Conservation (phyloP, 2,113 vertebrate genomes). For the Bubo scandiacus region DNA sequence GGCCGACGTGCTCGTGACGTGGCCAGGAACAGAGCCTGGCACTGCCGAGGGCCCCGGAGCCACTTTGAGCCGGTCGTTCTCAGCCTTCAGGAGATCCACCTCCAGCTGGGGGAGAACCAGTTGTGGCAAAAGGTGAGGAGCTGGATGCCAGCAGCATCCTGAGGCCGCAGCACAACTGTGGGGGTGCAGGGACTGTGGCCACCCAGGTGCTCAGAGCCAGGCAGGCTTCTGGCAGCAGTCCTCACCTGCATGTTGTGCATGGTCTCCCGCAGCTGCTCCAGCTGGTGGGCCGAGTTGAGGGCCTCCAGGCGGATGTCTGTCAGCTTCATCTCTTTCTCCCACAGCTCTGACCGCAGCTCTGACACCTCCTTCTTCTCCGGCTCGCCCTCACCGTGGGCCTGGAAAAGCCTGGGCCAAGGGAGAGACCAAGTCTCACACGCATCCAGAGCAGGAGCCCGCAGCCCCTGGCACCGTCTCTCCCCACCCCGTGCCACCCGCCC, state of each 20-base stretch:
- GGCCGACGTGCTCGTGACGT: constrained; percentile 75
- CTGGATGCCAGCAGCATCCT: accelerated
- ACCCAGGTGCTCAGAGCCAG: not conserved
- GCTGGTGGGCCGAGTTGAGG: constrained; percentile 92
- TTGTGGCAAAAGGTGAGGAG: not conserved
- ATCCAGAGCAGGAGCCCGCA: not conserved
- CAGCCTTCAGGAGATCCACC: constrained; percentile 91
- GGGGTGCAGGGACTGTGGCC: not conserved
- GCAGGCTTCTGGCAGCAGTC: accelerated
- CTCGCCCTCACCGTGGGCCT: constrained; percentile 81
- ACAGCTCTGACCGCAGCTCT: constrained; percentile 90
- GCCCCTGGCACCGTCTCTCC: accelerated
- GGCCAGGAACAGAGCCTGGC: constrained; percentile 75
- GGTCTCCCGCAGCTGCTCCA: constrained; percentile 91
- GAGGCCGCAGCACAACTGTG: accelerated
- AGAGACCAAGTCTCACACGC: not conserved
- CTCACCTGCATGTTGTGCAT: constrained; percentile 98
- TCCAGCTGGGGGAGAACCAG: constrained; percentile 77
- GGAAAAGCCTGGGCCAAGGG: constrained; percentile 78
- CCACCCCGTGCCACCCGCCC: accelerated
- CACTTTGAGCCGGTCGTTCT: constrained; percentile 94
- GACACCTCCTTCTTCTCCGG: constrained; percentile 87
- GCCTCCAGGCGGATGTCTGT: constrained; percentile 95
- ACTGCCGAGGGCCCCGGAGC: constrained; percentile 73
- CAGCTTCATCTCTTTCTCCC: constrained; percentile 94